A percentile compares a stretch with the other conserved stretches of the same genome.
phyloP scores from a whole-genome alignment of 2,113 vertebrate species.

The Chlamydotis undulata region DNA sequence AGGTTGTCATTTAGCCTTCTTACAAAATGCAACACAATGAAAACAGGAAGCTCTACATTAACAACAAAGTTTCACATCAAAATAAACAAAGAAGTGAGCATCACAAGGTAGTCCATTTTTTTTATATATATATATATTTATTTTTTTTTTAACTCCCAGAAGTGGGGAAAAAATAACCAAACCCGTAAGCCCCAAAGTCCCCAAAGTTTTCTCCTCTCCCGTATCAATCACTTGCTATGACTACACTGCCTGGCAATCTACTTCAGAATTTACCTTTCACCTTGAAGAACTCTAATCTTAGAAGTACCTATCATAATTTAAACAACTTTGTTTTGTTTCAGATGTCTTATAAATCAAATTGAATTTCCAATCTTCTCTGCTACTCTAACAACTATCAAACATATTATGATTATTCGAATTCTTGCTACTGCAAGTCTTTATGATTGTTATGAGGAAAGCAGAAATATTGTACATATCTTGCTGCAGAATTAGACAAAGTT shows the following conservation, averaged over 20 bases:
- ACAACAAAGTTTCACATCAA: background rate
- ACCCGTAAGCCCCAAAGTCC: rapidly evolving
- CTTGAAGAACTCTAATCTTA: background rate
- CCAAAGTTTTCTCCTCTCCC: background rate
- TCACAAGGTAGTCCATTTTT: background rate
- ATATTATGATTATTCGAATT: rapidly evolving
- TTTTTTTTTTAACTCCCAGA: background rate
- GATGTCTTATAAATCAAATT: background rate
- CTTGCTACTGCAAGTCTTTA: background rate
- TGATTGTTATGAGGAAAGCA: background rate
- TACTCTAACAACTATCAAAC: background rate
- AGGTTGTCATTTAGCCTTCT: background rate
- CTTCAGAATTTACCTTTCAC: background rate
- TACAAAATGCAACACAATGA: background rate
- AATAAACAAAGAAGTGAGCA: background rate
- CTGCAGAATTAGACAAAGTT: background rate
- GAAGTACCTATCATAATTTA: rapidly evolving
- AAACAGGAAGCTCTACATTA: background rate
- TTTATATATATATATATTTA: too few species aligned
- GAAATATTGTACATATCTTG: background rate
- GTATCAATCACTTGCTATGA: background rate
- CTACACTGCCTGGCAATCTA: background rate
- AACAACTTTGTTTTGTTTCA: background rate
- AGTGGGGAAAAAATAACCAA: background rate
- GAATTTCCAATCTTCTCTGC: background rate